Base-by-base conservation (phyloP, 2,797 vertebrate genomes). In the Poliocrania exsul region DNA sequence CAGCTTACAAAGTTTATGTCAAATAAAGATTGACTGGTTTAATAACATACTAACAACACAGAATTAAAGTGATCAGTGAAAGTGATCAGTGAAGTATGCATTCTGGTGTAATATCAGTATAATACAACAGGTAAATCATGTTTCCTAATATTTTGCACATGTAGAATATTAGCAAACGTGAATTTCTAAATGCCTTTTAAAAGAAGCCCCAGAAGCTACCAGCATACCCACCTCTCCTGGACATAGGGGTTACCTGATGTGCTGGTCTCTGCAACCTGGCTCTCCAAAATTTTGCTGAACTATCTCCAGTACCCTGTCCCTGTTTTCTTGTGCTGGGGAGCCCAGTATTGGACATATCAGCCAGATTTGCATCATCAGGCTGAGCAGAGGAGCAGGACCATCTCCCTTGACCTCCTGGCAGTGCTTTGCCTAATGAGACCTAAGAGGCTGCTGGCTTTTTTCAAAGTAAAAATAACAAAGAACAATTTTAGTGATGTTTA, bases 191-290 rank as follows among this genome's bases (percentile, higher is more conserved):
- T 29, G 56, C 9, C 18, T 77, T 70, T 86, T 44, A 64, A 35
- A 46, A 92, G 31, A 24, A 62, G 1, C 9, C 12, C 19, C 10
- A 31, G 28, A 95, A 60, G 6, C 12, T 54, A 79, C 17, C 9
- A 79, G 62, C 16, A 91, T 7, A 62, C 19, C 5, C 42, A 15
- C 11, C 17, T n/a, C 8, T 71, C 29, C 46, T 19, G 21, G 20
- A 37, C 14, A 54, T 3, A 15, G 25, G 13, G 1, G 12, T 46
- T 69, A 66, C 5, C 17, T 6, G 1, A 3, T 2, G 0, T 26
- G 31, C 44, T 56, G 62, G 5, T 84, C 31, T 44, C 47, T 84
- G n/a, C 35, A 84, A 3, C 13, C 24, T 72, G 62, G 10, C 17
- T 53, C 47, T 53, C 29, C 19, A 20, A 5, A 62, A 5, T 56